Percentiles rank a stretch among this genome's conserved stretches.
Conservation (phyloP, 2,797 vertebrate genomes). For the Gastrophryne carolinensis region DNA sequence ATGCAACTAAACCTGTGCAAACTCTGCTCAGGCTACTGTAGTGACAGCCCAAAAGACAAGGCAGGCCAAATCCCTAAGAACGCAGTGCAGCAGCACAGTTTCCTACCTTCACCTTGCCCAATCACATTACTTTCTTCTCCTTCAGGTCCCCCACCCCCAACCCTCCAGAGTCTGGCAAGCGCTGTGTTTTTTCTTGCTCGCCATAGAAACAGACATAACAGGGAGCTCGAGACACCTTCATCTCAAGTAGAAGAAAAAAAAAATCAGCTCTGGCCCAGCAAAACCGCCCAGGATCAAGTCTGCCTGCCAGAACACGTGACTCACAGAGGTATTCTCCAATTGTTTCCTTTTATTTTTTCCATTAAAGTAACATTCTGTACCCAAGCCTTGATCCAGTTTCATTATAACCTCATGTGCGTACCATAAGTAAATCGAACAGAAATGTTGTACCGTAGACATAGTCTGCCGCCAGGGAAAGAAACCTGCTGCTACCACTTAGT, state of each 20-base stretch:
- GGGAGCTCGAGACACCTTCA: conserved; percentile 59
- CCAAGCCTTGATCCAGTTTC: not conserved
- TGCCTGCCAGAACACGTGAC: conserved; percentile 40
- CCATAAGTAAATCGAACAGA: not conserved
- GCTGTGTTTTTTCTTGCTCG: conserved; percentile 80
- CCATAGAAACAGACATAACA: conserved; percentile 98
- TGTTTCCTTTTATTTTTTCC: conserved; percentile 48
- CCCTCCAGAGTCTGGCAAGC: conserved; percentile 74
- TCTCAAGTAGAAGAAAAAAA: conserved; percentile 56
- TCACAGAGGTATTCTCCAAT: conserved; percentile 44
- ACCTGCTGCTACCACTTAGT: not conserved
- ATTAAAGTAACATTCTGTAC: conserved; percentile 53
- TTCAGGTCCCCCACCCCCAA: conserved; percentile 57
- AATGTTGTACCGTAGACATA: not conserved
- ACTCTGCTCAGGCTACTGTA: not conserved
- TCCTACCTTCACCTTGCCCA: conserved; percentile 70
- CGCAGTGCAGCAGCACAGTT: conserved; percentile 14
- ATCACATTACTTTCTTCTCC: conserved; percentile 70
- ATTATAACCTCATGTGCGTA: not conserved
- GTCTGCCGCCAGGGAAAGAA: not conserved
- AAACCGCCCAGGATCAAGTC: conserved; percentile 37
- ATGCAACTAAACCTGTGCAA: conserved; percentile 1
- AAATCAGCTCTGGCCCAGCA: conserved; percentile 64
- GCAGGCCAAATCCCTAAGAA: not conserved
- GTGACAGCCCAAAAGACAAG: not conserved